A percentile compares a stretch with the other conserved stretches of the same genome.
phyloP scores from a whole-genome alignment of 2,113 vertebrate genomes.

The Accipiter cooperii region DNA sequence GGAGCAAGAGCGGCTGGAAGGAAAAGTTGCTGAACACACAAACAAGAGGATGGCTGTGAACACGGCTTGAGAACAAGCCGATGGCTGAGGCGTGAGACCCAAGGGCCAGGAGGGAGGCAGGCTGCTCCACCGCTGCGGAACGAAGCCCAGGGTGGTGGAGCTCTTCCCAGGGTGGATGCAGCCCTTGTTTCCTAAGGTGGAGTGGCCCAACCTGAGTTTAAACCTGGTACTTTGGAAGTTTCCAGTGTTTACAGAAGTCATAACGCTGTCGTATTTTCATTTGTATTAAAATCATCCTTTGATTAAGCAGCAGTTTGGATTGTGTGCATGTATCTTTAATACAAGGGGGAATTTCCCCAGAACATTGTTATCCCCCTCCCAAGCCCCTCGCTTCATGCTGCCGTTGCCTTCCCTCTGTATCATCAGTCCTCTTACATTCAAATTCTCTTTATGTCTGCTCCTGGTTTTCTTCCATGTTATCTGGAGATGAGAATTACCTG shows the following conservation, averaged over 20 bases:
- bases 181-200: background rate
- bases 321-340: background rate
- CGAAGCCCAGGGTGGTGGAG: background rate
- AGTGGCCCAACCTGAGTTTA: background rate
- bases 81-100: rapidly evolving
- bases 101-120: rapidly evolving
- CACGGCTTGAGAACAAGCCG: background rate
- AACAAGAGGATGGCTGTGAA: background rate
- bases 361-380: background rate
- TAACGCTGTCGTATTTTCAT: background rate
- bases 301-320: background rate
- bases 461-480: background rate
- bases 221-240: background rate
- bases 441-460: background rate
- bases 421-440: background rate
- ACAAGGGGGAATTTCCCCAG: background rate
- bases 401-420: background rate
- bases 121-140: background rate
- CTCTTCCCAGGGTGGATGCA: background rate
- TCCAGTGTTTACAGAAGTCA: background rate
- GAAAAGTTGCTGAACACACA: background rate
- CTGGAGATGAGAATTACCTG: background rate
- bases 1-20: background rate
- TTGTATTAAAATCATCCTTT: background rate
- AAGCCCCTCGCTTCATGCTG: background rate